A percentile compares a stretch with the other conserved stretches of the same genome.
Evolutionary conservation across 2,113 vertebrate genomes (phyloP).

Genomic region (Thamnophis sirtalis): DNA sequence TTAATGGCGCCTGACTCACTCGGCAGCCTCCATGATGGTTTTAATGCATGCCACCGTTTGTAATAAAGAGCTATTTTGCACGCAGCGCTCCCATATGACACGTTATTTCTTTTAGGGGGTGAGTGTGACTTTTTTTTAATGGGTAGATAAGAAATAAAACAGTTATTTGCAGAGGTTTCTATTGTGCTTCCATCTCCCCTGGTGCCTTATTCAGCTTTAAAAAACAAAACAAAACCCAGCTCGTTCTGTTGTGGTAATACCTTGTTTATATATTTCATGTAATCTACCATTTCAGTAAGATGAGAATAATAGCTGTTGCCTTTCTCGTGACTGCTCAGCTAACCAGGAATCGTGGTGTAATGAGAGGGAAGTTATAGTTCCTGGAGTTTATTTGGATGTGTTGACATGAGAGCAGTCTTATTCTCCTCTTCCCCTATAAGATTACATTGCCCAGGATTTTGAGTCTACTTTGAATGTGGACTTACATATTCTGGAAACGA

Average conservation of each 20-base stretch:
- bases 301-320: neutral
- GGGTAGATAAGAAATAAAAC: slow-evolving; percentile 26
- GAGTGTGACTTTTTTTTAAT: slow-evolving; percentile 18
- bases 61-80: slow-evolving; percentile 10
- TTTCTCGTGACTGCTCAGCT: neutral
- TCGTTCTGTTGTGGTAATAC: neutral
- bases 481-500: neutral
- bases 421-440: neutral
- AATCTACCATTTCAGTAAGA: neutral
- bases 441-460: neutral
- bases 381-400: neutral
- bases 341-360: neutral
- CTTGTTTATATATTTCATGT: neutral
- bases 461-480: neutral
- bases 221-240: neutral
- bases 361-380: neutral
- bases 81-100: neutral
- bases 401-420: neutral
- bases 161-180: neutral
- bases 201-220: neutral
- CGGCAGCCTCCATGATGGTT: slow-evolving; percentile 25
- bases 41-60: neutral
- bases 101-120: slow-evolving; percentile 26
- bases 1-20: neutral
- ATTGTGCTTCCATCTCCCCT: neutral